Base-by-base conservation (phyloP, 2,797 vertebrate species). In the Megalops cyprinoides region DNA sequence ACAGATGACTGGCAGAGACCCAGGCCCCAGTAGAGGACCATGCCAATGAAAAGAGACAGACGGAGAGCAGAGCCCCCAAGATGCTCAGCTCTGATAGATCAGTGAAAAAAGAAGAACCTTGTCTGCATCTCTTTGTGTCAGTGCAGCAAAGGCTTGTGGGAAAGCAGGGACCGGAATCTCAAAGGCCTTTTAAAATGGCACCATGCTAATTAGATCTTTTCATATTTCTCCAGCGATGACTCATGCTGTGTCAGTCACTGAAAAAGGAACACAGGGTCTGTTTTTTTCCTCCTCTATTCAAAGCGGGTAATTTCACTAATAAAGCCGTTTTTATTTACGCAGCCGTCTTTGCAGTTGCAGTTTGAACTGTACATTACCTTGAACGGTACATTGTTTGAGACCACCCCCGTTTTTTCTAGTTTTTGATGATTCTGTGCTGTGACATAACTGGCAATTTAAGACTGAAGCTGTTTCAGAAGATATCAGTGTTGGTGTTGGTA, bases 161-260 rank as follows among this genome's bases (percentile, higher is more conserved):
- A 25, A 44, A 49, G 76, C 77, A 78, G 56, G 25, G 14, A 39
- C 46, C 23, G 65, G 15, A 73, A 9, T 56, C 51, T 77, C 51
- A 77, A 67, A 48, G 62, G 37, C 62, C 42, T 34, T 60, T 74
- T 48, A 69, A 48, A 60, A 74, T 78, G 76, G 49, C 76, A 60
- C 51, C 39, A 39, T 55, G 37, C 76, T 73, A 71, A 60, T 51
- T 82, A 31, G 39, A 49, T 71, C n/a, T 23, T 44, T 74, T 37
- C n/a, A 31, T 67, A 74, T 42, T 74, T 37, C 53, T 80, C 46
- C 42, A 23, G 20, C 37, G 31, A 53, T 56, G 31, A 79, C 48
- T 79, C 78, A 65, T 4, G 34, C 34, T 23, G 44, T 53, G 78
- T n/a, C 14, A 69, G 12, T 60, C 67, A 39, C 25, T 25, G 44